These are phyloP conservation scores for Agrochola circellaris DNA, from an alignment of 2,888 invertebrate genomes.

Conservation along the genomic window DNA sequence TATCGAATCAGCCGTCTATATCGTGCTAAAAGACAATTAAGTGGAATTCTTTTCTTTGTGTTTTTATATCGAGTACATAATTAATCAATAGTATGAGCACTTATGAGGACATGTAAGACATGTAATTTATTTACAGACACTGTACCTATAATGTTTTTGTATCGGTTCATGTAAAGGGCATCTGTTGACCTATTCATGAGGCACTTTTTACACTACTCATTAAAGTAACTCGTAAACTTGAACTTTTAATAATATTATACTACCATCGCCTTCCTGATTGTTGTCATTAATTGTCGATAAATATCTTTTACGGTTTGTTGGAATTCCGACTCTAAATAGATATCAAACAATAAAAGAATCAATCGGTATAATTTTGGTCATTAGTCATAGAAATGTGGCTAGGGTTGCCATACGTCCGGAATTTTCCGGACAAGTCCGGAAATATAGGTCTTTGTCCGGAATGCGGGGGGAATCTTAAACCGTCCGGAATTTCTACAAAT, in stretches of 20 bases:
- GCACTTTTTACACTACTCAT: conserved; percentile 43
- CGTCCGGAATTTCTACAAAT: no score
- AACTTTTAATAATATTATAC: conserved; percentile 60
- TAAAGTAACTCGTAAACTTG: conserved; percentile 64
- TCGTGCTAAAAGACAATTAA: conserved; percentile 29
- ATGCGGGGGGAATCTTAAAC: no score
- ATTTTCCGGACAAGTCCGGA: no score
- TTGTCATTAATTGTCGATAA: conserved; percentile 3
- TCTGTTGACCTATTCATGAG: conserved; percentile 59
- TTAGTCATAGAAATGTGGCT: conserved; percentile 3
- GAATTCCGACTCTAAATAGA: not conserved
- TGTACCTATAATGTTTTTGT: conserved; percentile 39
- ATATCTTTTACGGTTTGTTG: not conserved
- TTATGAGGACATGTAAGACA: conserved; percentile 22
- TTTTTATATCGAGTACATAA: conserved; percentile 32
- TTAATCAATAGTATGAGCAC: conserved; percentile 33
- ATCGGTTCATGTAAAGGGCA: conserved; percentile 59
- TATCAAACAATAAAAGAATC: not conserved
- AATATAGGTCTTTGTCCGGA: no score
- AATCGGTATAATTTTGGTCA: not conserved
- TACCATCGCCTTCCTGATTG: conserved; percentile 46
- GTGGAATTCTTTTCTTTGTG: conserved; percentile 28
- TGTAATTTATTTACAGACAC: conserved; percentile 39
- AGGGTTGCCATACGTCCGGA: no score
- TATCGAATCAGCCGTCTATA: conserved; percentile 51